Base-by-base conservation (phyloP, 35 echinoderm and acorn worm genomes). In the Acanthaster planci region DNA sequence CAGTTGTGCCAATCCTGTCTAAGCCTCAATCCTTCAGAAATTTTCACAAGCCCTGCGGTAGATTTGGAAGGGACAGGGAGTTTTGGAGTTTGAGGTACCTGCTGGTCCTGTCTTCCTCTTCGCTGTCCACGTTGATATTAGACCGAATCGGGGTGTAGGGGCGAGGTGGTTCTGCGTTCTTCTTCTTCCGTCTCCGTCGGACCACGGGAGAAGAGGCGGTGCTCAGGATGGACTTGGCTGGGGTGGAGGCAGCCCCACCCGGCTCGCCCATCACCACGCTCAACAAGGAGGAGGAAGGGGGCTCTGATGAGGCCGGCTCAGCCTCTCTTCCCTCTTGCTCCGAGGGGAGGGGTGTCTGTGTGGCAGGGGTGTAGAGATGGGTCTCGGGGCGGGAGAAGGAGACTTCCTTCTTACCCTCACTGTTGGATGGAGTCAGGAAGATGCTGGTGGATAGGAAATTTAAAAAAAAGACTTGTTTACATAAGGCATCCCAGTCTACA, bases 71-170 rank as follows among this genome's bases (percentile, higher is more conserved):
- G 0, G 26, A n/a, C 0, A 22, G n/a, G n/a, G n/a, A n/a, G n/a
- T n/a, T n/a, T n/a, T n/a, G n/a, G n/a, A n/a, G n/a, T n/a, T n/a
- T n/a, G n/a, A n/a, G n/a, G 79, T 91, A 91, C 93, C 68, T 95
- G 19, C 91, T 84, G 9, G 82, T 27, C 57, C 67, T 53, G 78
- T 26, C 34, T 0, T 86, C 90, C n/a, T 82, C 78, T 34, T 90
- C 77, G 7, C 80, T 67, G n/a, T 85, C 82, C 23, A 76, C 17
- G 51, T 92, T 97, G 30, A 97, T 97, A 67, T 97, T 97, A 2
- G 94, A 82, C 42, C 84, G 59, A n/a, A 87, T 87, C 12, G 94
- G 94, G 15, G 94, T 97, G 55, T 92, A 97, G 0, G 90, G 94
- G 26, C 94, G 76, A 34, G 84, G 82, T 18, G 91, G 82, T 37